Conservation (phyloP, 2,113 vertebrate species). For the Rhynchomys soricoides region DNA sequence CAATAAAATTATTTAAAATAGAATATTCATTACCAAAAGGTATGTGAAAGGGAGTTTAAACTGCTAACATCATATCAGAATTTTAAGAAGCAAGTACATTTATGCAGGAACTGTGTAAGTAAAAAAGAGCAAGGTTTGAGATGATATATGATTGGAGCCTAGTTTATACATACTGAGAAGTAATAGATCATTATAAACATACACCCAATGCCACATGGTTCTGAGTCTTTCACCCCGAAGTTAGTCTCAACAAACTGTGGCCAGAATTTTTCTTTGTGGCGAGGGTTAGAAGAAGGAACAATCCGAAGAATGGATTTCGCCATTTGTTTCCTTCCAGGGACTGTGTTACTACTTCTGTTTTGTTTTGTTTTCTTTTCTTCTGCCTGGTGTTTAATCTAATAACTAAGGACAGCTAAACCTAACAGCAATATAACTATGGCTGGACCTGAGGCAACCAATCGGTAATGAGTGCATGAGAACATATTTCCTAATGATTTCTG, state of each 20-base stretch:
- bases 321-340: not conserved
- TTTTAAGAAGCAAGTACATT: not conserved
- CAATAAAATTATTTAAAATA: constrained; percentile 14
- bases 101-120: not conserved
- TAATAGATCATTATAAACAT: not conserved
- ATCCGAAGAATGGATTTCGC: not conserved
- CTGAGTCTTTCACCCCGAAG: not conserved
- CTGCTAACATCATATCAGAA: constrained; percentile 13
- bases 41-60: not conserved
- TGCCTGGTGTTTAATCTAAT: not conserved
- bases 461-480: not conserved
- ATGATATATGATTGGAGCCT: not conserved
- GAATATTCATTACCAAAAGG: not conserved
- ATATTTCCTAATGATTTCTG: not conserved
- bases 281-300: not conserved
- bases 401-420: not conserved
- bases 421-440: not conserved
- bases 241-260: constrained; percentile 10
- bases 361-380: too few species aligned
- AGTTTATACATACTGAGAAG: not conserved
- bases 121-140: not conserved
- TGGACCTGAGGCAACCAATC: not conserved
- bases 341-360: too few species aligned
- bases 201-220: not conserved
- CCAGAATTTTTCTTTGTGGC: not conserved